Conservation (phyloP, 2,888 invertebrate species). For the Euzophera pinguis region DNA sequence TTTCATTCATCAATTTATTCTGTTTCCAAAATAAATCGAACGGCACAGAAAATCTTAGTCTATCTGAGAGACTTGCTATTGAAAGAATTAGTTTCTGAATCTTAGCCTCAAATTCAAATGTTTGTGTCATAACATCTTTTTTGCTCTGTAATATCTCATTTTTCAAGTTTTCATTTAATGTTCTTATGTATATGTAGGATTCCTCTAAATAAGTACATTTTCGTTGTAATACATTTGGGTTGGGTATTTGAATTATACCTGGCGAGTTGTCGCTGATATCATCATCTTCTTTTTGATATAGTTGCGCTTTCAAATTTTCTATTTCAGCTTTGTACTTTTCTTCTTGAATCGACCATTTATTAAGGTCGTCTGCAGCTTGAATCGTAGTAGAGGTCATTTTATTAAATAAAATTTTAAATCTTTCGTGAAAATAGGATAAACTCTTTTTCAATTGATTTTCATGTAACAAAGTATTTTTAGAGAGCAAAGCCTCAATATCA, state of each 20-base stretch:
- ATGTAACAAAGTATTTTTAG: conserved; percentile 43
- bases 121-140: conserved; percentile 61
- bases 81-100: conserved; percentile 59
- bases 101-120: conserved; percentile 61
- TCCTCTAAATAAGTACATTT: conserved; percentile 68
- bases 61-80: conserved; percentile 63
- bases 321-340: conserved; percentile 67
- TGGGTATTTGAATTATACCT: conserved; percentile 46
- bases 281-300: conserved; percentile 46
- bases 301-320: conserved; percentile 53
- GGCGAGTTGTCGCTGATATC: conserved; percentile 60
- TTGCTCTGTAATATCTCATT: conserved; percentile 70
- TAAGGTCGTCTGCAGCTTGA: conserved; percentile 58
- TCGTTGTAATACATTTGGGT: conserved; percentile 45
- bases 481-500: conserved; percentile 41
- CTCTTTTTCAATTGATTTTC: conserved; percentile 55
- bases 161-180: conserved; percentile 73
- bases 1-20: conserved; percentile 70
- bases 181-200: conserved; percentile 62
- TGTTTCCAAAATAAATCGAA: conserved; percentile 72
- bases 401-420: conserved; percentile 64
- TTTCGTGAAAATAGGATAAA: conserved; percentile 61
- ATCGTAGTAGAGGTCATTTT: conserved; percentile 66
- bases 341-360: conserved; percentile 65
- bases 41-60: conserved; percentile 67